phyloP scores from a whole-genome alignment of 2,888 invertebrate species.

The Euplexia lucipara region DNA sequence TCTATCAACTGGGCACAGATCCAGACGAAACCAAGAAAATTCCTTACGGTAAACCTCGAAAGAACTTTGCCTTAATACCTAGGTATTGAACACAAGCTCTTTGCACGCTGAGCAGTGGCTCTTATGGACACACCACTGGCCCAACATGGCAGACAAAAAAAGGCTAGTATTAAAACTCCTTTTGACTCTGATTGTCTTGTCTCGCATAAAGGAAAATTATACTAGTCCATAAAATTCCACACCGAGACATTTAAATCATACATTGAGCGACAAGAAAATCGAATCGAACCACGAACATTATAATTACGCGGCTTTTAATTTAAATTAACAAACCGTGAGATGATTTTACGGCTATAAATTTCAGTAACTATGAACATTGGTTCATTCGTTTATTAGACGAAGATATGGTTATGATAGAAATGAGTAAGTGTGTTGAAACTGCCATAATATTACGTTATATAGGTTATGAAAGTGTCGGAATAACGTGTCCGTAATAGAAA shows the following conservation, averaged over 20 bases:
- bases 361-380: conserved; percentile 71
- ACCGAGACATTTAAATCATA: conserved; percentile 77
- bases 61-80: too few species aligned
- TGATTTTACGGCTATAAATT: conserved; percentile 81
- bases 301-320: conserved; percentile 85
- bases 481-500: conserved; percentile 69
- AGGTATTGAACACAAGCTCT: too few species aligned
- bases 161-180: conserved; percentile 24
- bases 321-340: conserved; percentile 83
- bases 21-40: too few species aligned
- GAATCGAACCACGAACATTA: conserved; percentile 76
- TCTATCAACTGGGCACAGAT: too few species aligned
- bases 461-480: conserved; percentile 72
- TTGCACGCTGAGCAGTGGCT: too few species aligned
- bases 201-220: conserved; percentile 65
- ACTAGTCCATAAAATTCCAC: conserved; percentile 68
- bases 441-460: conserved; percentile 64
- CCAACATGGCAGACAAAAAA: too few species aligned
- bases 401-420: conserved; percentile 67
- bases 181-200: conserved; percentile 39
- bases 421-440: conserved; percentile 66
- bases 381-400: conserved; percentile 62
- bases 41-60: too few species aligned
- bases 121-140: too few species aligned
- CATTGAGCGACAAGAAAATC: conserved; percentile 79